Evolutionary conservation across 2,113 vertebrate species (phyloP).

Genomic region (Bambusicola thoracicus): DNA sequence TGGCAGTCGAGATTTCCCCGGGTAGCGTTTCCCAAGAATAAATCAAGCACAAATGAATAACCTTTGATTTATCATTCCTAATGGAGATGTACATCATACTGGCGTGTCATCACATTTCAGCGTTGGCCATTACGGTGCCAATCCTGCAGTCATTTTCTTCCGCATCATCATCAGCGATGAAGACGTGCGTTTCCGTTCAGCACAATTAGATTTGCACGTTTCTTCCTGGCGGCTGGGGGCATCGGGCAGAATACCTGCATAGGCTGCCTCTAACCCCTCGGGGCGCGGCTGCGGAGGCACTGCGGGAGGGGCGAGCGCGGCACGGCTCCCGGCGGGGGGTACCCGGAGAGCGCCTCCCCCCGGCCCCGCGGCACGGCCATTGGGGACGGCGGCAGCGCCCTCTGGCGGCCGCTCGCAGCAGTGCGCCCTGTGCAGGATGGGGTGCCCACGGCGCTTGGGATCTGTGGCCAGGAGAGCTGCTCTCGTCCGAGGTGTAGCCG

Average conservation of each 20-base stretch:
- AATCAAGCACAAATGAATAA: constrained; percentile 77
- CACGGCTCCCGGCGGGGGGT: no score
- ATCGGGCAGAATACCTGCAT: constrained; percentile 56
- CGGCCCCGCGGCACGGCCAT: no score
- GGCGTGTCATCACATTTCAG: constrained; percentile 75
- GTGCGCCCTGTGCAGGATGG: no score
- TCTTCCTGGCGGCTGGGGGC: constrained; percentile 64
- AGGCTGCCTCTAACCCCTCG: neutral
- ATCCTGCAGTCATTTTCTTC: constrained; percentile 70
- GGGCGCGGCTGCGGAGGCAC: no score
- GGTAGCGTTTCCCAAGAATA: constrained; percentile 69
- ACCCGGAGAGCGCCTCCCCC: no score
- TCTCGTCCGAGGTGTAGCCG: no score
- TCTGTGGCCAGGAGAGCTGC: no score
- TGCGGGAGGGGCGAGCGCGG: no score
- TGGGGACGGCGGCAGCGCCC: no score
- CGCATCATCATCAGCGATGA: constrained; percentile 68
- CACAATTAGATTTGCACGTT: constrained; percentile 70
- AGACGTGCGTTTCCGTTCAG: constrained; percentile 68
- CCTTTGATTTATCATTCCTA: constrained; percentile 77
- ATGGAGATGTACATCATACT: constrained; percentile 76
- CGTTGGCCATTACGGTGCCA: constrained; percentile 74
- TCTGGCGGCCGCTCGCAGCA: no score
- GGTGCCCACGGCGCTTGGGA: no score
- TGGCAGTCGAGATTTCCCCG: constrained; percentile 69